A percentile compares a stretch with the other conserved stretches of the same genome.
Evolutionary conservation across 2,888 invertebrate species (phyloP).

Genomic region (Oscheius myriophilus): DNA sequence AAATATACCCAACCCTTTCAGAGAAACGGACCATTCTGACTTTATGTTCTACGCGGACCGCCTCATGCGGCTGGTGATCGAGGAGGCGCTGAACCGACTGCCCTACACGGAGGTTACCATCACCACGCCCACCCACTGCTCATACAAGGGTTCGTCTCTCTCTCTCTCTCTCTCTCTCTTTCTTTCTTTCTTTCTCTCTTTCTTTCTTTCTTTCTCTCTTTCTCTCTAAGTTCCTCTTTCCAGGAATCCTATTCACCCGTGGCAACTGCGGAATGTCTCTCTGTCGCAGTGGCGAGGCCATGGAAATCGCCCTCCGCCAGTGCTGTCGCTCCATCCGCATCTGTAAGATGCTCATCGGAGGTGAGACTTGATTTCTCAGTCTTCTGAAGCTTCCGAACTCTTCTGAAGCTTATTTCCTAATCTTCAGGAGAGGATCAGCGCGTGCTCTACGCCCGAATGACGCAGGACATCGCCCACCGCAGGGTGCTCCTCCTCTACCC

Average conservation of each 20-base stretch:
- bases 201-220: neutral
- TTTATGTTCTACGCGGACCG: constrained; percentile 99
- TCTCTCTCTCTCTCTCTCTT: neutral
- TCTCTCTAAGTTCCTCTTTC: constrained; percentile 16
- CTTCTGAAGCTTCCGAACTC: neutral
- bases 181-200: neutral
- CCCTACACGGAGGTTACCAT: constrained; percentile 91
- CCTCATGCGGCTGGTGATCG: constrained; percentile 93
- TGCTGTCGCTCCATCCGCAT: constrained; percentile 98
- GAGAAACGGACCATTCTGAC: constrained; percentile 90
- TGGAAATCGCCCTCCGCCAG: constrained; percentile 85
- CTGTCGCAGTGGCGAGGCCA: constrained; percentile 86
- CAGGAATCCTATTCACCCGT: constrained; percentile 89
- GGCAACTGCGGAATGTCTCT: constrained; percentile 99
- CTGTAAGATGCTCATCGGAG: constrained; percentile 91
- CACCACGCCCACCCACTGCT: constrained; percentile 84
- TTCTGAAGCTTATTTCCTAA: neutral
- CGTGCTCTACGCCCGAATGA: constrained; percentile 95
- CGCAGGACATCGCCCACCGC: constrained; percentile 89
- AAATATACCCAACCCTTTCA: constrained; percentile 73
- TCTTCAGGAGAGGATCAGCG: constrained; percentile 81
- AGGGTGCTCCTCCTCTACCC: constrained; percentile 95
- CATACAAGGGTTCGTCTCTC: constrained; percentile 47
- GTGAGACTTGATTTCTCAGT: constrained; percentile 3
- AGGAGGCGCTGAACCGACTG: constrained; percentile 94